Percentiles rank a stretch among this genome's conserved stretches.
These are phyloP conservation scores for Manduca sexta DNA, from an alignment of 1,140 invertebrate species.

Conservation along the genomic window DNA sequence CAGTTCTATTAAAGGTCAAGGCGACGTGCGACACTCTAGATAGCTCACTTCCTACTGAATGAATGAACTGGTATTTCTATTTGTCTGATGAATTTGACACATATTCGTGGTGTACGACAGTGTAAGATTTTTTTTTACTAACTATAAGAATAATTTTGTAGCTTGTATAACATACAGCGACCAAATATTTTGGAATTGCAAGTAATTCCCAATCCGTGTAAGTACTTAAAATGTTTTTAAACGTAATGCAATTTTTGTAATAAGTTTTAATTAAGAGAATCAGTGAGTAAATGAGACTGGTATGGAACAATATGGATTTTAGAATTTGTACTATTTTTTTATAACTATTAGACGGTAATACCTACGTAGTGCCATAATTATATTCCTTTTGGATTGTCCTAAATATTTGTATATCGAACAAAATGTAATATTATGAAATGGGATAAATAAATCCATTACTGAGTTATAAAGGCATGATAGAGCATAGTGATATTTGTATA, in stretches of 20 bases:
- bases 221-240: not conserved
- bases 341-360: not conserved
- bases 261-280: not conserved
- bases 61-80: too few species aligned
- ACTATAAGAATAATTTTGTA: constrained; percentile 9
- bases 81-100: too few species aligned
- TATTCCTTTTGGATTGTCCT: not conserved
- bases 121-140: too few species aligned
- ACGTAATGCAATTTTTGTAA: not conserved
- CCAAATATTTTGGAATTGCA: constrained; percentile 35
- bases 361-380: constrained; percentile 2
- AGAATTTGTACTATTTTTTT: not conserved
- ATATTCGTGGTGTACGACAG: too few species aligned
- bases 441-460: too few species aligned
- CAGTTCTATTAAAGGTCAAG: too few species aligned
- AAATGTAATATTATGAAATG: not conserved
- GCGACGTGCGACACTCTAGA: too few species aligned
- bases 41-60: too few species aligned
- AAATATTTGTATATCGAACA: not conserved
- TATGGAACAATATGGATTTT: not conserved
- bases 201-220: not conserved
- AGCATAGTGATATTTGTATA: too few species aligned
- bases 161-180: constrained; percentile 43
- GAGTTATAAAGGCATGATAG: too few species aligned
- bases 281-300: too few species aligned